A percentile compares a stretch with the other conserved stretches of the same genome.
These are phyloP conservation scores for Macquaria ambigua DNA, from an alignment of 2,113 vertebrate genomes.

Conservation along the genomic window DNA sequence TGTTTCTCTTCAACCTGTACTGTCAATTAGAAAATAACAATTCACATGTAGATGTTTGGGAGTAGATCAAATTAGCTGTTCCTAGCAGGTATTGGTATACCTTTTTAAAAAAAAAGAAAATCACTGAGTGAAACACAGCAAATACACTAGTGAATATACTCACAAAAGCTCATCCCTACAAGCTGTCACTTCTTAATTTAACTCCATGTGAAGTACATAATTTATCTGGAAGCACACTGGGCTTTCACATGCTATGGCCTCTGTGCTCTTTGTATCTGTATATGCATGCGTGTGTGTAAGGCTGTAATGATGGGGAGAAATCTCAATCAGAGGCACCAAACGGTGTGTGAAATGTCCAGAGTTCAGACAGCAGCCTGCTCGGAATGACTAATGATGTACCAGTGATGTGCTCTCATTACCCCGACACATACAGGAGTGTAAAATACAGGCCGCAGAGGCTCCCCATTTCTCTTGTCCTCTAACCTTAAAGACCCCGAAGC, in stretches of 20 bases:
- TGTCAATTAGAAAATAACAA: not conserved
- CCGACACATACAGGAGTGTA: slow-evolving; percentile 19
- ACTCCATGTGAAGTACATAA: slow-evolving; percentile 6
- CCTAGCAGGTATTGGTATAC: not conserved
- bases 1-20: not conserved
- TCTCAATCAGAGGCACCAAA: slow-evolving; percentile 68
- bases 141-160: slow-evolving; percentile 11
- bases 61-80: not conserved
- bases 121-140: not conserved
- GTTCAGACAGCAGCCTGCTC: slow-evolving; percentile 60
- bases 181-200: slow-evolving; percentile 17
- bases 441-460: slow-evolving; percentile 39
- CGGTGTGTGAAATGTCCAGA: slow-evolving; percentile 69
- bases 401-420: slow-evolving; percentile 49
- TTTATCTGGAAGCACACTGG: slow-evolving; percentile 7
- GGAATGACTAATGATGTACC: slow-evolving; percentile 62
- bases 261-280: not conserved
- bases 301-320: slow-evolving; percentile 65
- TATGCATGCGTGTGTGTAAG: not conserved
- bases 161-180: not conserved
- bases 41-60: not conserved
- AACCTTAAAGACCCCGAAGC: slow-evolving; percentile 3
- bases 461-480: slow-evolving; percentile 22
- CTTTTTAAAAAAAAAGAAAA: not conserved
- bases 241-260: not conserved